Evolutionary conservation across 2,888 invertebrate species (phyloP).

Genomic region (Brenthis daphne): DNA sequence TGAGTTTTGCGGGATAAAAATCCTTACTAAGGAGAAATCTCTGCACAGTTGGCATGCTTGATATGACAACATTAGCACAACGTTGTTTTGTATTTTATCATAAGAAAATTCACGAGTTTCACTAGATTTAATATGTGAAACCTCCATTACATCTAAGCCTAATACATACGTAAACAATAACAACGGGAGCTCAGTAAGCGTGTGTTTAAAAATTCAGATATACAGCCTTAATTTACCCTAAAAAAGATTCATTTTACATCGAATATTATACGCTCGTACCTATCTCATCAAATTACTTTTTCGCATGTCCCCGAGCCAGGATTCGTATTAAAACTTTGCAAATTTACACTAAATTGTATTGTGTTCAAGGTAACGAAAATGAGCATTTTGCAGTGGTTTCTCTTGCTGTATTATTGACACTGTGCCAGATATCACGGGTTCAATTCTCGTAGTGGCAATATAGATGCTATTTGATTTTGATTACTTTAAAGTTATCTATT

Average conservation of each 20-base stretch:
- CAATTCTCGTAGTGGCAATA: too few species aligned
- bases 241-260: conserved; percentile 26
- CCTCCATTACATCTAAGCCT: background rate
- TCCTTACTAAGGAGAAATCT: too few species aligned
- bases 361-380: background rate
- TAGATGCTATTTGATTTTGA: too few species aligned
- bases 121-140: too few species aligned
- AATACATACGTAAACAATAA: conserved; percentile 2
- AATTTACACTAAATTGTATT: conserved; percentile 18
- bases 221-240: conserved; percentile 19
- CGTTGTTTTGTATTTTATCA: too few species aligned
- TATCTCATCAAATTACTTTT: conserved; percentile 30
- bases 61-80: too few species aligned
- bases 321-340: conserved; percentile 23
- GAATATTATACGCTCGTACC: conserved; percentile 24
- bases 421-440: too few species aligned
- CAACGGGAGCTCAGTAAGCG: conserved; percentile 8
- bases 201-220: conserved; percentile 20
- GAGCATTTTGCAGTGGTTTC: background rate
- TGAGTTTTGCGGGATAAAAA: too few species aligned
- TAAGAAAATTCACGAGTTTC: too few species aligned
- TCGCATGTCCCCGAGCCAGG: conserved; percentile 32
- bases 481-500: too few species aligned
- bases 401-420: too few species aligned
- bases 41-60: too few species aligned